Evolutionary conservation across 2,888 invertebrate genomes (phyloP).

Genomic region (Rhaphigaster nebulosa): DNA sequence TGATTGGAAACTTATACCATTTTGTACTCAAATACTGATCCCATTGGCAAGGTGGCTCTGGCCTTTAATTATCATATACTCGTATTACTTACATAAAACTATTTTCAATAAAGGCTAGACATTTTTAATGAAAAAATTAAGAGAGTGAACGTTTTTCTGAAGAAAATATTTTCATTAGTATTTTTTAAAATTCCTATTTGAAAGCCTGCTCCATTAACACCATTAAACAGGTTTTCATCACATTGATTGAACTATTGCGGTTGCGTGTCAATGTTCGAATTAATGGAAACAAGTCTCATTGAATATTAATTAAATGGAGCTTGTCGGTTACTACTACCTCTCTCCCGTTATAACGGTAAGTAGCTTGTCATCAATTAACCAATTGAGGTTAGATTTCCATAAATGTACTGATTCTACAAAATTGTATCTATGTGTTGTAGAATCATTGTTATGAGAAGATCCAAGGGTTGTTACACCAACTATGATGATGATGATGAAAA

Average conservation of each 20-base stretch:
- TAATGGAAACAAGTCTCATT: slow-evolving; percentile 6
- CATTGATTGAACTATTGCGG: background rate
- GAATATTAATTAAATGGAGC: background rate
- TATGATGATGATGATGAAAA: too few relatives aligned
- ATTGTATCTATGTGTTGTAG: background rate
- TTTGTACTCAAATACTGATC: too few relatives aligned
- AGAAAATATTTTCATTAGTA: background rate
- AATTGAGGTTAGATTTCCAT: background rate
- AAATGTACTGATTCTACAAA: background rate
- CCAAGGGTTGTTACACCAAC: too few relatives aligned
- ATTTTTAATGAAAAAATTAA: too few relatives aligned
- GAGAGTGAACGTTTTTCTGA: too few relatives aligned
- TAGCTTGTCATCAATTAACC: background rate
- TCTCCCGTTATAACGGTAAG: background rate
- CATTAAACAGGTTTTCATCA: background rate
- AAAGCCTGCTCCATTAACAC: background rate
- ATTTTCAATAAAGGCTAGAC: too few relatives aligned
- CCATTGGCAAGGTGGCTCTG: too few relatives aligned
- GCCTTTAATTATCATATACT: too few relatives aligned
- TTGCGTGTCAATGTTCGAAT: background rate
- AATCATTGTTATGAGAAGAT: background rate
- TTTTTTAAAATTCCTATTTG: too few relatives aligned
- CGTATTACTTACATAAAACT: too few relatives aligned
- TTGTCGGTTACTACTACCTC: background rate
- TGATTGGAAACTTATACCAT: background rate